Conservation (phyloP, 1,140 invertebrate species). For the Drosophila nannoptera region DNA sequence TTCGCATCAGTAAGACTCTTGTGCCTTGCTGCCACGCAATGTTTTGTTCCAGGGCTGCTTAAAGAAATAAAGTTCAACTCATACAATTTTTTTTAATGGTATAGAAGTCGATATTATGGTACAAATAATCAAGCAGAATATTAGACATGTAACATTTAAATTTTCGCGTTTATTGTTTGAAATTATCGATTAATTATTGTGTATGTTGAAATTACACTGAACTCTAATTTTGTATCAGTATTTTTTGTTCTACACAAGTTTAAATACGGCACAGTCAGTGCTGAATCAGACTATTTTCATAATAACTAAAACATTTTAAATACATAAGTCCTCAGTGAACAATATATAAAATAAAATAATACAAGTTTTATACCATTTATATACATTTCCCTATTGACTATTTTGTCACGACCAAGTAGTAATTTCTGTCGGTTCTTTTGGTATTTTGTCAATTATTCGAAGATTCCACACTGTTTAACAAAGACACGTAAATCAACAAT, state of each 20-base stretch:
- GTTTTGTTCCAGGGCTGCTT: too few relatives aligned
- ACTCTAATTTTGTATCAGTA: neutral
- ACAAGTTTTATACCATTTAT: neutral
- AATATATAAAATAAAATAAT: too few relatives aligned
- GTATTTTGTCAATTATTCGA: neutral
- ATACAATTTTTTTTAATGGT: too few relatives aligned
- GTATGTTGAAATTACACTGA: neutral
- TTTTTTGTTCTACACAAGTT: too few relatives aligned
- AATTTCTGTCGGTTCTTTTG: neutral
- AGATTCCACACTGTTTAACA: constrained; percentile 9
- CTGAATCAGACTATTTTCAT: neutral
- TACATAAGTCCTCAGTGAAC: too few relatives aligned
- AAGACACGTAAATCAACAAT: constrained; percentile 42
- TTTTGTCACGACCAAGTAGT: neutral
- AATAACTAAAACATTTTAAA: too few relatives aligned
- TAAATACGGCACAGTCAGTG: neutral
- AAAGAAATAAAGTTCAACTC: too few relatives aligned
- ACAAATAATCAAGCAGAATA: too few relatives aligned
- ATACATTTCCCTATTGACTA: too few relatives aligned
- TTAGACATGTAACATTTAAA: neutral
- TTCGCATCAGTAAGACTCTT: constrained; percentile 49
- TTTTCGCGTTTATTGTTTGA: neutral
- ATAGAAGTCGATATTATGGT: too few relatives aligned
- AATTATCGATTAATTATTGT: constrained; percentile 4
- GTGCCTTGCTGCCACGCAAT: neutral